Conservation (phyloP, 2,888 invertebrate species). For the Brachyptera putata region DNA sequence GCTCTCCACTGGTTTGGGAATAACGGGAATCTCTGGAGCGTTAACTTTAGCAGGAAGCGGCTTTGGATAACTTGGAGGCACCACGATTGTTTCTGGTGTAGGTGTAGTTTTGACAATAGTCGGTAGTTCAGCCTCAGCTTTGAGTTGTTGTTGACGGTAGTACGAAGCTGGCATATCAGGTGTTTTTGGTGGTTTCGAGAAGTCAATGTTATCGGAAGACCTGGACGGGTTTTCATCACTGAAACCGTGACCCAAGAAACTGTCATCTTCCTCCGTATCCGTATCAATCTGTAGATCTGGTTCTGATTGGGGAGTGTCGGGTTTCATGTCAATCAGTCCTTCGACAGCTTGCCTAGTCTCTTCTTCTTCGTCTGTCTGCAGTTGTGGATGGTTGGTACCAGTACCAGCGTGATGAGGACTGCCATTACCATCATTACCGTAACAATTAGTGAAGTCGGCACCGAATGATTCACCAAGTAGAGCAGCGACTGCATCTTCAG, state of each 20-base stretch:
- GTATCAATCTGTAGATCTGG: conserved; percentile 80
- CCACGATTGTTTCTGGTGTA: neutral
- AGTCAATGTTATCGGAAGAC: conserved; percentile 49
- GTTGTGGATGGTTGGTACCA: conserved; percentile 39
- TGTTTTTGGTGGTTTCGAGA: conserved; percentile 52
- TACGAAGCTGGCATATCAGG: conserved; percentile 53
- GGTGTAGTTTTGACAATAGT: neutral
- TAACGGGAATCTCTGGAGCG: conserved; percentile 32
- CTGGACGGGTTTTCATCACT: conserved; percentile 46
- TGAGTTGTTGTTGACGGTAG: conserved; percentile 42
- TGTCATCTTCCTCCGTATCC: conserved; percentile 73
- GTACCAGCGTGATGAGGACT: conserved; percentile 16
- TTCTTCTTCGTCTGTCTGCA: conserved; percentile 70
- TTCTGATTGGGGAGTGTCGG: conserved; percentile 81
- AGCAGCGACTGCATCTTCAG: conserved; percentile 87
- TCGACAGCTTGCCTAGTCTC: conserved; percentile 82
- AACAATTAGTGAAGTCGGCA: conserved; percentile 55
- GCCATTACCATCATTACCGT: conserved; percentile 48
- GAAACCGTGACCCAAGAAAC: conserved; percentile 46
- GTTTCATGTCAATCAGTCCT: conserved; percentile 72
- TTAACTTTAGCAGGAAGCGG: conserved; percentile 6
- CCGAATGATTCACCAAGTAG: conserved; percentile 82
- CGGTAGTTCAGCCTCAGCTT: neutral
- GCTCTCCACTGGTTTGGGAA: conserved; percentile 35
- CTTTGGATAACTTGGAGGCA: conserved; percentile 5